phyloP scores from a whole-genome alignment of 2,797 vertebrate species.

The Danio tinwini region DNA sequence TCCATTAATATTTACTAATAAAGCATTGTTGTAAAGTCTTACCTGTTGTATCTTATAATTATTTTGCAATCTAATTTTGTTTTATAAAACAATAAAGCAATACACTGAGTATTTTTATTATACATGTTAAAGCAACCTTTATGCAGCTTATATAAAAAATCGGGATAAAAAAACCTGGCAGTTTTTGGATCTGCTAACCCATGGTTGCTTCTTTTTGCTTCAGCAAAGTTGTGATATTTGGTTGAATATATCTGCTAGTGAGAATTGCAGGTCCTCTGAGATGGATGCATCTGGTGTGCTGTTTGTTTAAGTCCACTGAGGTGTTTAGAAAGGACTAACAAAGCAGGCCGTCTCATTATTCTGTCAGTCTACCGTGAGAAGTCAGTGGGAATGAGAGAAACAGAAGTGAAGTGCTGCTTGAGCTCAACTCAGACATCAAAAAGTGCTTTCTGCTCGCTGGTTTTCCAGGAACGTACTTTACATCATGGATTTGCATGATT shows the following conservation, averaged over 20 bases:
- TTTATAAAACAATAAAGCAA: no score
- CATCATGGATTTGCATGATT: background rate
- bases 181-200: slow-evolving; percentile 10
- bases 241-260: background rate
- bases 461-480: slow-evolving; percentile 25
- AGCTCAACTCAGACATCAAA: slow-evolving; percentile 56
- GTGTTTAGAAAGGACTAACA: slow-evolving; percentile 74
- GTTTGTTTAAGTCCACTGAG: slow-evolving; percentile 58
- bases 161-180: no score
- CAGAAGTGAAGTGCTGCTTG: slow-evolving; percentile 13
- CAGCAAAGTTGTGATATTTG: background rate
- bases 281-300: slow-evolving; percentile 50
- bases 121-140: no score
- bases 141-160: no score
- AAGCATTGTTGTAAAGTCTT: no score
- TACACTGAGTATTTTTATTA: no score
- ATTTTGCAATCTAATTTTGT: no score
- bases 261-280: slow-evolving; percentile 10
- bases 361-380: slow-evolving; percentile 58
- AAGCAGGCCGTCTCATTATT: slow-evolving; percentile 69
- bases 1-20: no score
- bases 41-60: no score
- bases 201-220: background rate
- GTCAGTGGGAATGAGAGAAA: slow-evolving; percentile 56
- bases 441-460: slow-evolving; percentile 43